Conservation (phyloP, 2,888 invertebrate species). For the Hemicrepidius hirtus region DNA sequence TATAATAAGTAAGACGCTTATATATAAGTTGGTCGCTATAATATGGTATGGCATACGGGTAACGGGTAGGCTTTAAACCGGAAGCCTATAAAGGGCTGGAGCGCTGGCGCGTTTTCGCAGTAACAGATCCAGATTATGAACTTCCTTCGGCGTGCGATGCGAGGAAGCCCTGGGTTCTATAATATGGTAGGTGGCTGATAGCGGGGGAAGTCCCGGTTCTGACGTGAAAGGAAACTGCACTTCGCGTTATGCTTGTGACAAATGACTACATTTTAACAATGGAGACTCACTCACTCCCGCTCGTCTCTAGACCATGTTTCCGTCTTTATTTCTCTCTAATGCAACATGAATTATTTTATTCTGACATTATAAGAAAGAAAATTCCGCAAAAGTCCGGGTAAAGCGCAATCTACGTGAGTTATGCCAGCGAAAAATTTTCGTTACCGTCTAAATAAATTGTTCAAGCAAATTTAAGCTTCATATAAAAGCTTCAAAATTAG, state of each 20-base stretch:
- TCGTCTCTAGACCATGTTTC: conserved; percentile 54
- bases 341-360: conserved; percentile 60
- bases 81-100: conserved; percentile 48
- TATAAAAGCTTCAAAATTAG: conserved; percentile 31
- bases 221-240: conserved; percentile 65
- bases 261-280: conserved; percentile 63
- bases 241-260: conserved; percentile 62
- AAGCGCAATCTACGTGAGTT: conserved; percentile 48
- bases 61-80: conserved; percentile 44
- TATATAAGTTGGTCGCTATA: conserved; percentile 32
- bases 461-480: conserved; percentile 41
- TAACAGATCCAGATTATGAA: conserved; percentile 59
- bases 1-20: conserved; percentile 37
- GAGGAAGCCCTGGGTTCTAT: conserved; percentile 54
- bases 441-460: conserved; percentile 43
- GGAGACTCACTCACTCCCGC: conserved; percentile 57
- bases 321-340: conserved; percentile 58
- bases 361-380: conserved; percentile 49
- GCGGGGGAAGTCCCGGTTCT: conserved; percentile 59
- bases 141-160: conserved; percentile 53
- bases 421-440: conserved; percentile 46
- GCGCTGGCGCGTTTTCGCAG: conserved; percentile 50
- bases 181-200: conserved; percentile 57
- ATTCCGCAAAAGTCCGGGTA: conserved; percentile 40
- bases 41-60: conserved; percentile 35